Conservation (phyloP, 2,113 vertebrate species). For the Perca fluviatilis region DNA sequence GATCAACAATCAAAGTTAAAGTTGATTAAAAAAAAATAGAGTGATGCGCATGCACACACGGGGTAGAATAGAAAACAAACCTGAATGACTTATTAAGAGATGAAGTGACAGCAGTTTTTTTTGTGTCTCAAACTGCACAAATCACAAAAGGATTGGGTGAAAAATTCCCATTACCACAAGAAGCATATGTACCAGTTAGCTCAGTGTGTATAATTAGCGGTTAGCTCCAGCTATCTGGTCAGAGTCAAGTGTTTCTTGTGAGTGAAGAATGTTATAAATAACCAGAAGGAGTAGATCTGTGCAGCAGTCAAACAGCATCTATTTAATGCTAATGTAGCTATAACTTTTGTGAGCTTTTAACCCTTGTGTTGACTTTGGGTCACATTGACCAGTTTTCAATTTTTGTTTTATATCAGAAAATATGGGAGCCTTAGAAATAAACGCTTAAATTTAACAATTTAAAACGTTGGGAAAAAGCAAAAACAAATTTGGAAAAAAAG, state of each 20-base stretch:
- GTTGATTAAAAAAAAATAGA: neutral
- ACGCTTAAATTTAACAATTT: no score
- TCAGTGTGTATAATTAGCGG: slow-evolving; percentile 1
- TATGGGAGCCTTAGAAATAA: no score
- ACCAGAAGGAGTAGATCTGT: no score
- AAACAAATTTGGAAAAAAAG: no score
- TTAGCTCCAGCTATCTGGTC: neutral
- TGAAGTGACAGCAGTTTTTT: neutral
- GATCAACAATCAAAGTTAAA: neutral
- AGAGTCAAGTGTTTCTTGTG: neutral
- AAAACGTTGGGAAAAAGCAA: no score
- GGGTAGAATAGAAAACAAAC: neutral
- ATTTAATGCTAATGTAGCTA: no score
- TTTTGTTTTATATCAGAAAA: no score
- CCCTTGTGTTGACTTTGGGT: no score
- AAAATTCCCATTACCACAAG: neutral
- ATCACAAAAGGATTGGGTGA: neutral
- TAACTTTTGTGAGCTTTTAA: no score
- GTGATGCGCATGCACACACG: neutral
- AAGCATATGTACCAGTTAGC: neutral
- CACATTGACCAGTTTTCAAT: no score
- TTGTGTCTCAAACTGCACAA: neutral
- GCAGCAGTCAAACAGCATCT: no score
- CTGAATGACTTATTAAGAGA: neutral
- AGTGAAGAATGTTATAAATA: neutral